A percentile compares a stretch with the other conserved stretches of the same genome.
Conservation (phyloP, 2,113 vertebrate genomes). For the Mugil cephalus region DNA sequence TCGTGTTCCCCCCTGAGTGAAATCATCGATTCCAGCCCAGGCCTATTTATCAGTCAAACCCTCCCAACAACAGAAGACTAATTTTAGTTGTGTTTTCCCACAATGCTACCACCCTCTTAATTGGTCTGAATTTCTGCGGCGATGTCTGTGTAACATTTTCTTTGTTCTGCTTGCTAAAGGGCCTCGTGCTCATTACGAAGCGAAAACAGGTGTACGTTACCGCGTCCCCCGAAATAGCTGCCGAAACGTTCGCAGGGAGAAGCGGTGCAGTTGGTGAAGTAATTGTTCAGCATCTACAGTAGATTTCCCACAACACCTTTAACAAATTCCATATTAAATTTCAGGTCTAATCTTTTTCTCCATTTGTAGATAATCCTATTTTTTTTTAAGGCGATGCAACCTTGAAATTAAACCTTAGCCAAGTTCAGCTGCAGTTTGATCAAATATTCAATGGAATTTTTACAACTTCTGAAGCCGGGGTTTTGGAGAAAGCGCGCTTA, state of each 20-base stretch:
- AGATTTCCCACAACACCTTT: too few relatives aligned
- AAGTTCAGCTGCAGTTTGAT: slow-evolving; percentile 3
- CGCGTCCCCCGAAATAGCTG: slow-evolving; percentile 5
- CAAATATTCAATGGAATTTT: neutral
- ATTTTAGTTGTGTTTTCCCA: neutral
- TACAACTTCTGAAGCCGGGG: slow-evolving; percentile 1
- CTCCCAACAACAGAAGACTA: neutral
- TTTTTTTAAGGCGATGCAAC: neutral
- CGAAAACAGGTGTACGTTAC: slow-evolving; percentile 19
- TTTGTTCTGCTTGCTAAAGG: neutral
- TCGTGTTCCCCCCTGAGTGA: neutral
- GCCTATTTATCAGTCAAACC: neutral
- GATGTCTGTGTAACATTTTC: neutral
- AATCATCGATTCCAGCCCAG: neutral
- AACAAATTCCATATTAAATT: too few relatives aligned
- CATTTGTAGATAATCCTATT: too few relatives aligned
- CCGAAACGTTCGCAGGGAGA: neutral
- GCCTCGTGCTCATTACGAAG: slow-evolving; percentile 9
- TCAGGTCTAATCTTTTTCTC: too few relatives aligned
- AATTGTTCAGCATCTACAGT: too few relatives aligned
- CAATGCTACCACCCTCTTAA: neutral
- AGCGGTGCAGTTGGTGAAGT: neutral
- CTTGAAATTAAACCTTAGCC: too few relatives aligned
- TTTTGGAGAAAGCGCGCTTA: slow-evolving; percentile 18
- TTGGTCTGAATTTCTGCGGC: neutral